Base-by-base conservation (phyloP, 2,888 invertebrate genomes). In the Drosophila suboccidentalis region DNA sequence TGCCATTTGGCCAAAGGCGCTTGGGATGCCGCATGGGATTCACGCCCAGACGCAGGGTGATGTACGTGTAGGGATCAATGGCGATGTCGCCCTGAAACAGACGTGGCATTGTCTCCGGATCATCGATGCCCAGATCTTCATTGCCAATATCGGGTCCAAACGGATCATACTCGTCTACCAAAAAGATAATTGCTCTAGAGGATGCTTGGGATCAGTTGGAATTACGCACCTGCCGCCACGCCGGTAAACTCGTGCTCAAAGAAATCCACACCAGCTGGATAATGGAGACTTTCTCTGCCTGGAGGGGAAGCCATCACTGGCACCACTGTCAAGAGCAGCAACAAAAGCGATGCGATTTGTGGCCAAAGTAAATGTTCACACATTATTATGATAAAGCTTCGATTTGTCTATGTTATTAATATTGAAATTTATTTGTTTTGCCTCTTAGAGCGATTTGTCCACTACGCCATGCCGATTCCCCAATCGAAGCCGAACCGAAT, bases 61-160 rank as follows among this genome's bases (percentile, higher is more conserved):
- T 93, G 72, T 94, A 95, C 11, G 94, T 92, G 87, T 94, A 94
- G 54, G 94, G 94, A 61, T 94, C 94, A 73, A 95, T 93, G 1
- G 95, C 95, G 93, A 95, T 95, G 77, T 95, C 95, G 3, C 95
- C 95, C 91, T 95, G 95, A 87, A 94, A 95, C 34, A 95, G 91
- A 15, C 95, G 95, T 0, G 95, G 95, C 70, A 93, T 93, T 0
- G 95, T 94, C 92, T 95, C 95, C 0, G 95, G 95, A 91, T 95
- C 95, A 78, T 94, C 93, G 9, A 82, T 73, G 22, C 84, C 75
- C 22, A 75, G 78, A 26, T 82, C 82, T 22, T 78, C 77, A 32
- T 89, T 78, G 0, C 79, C 83, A 1, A 78, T 75, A 15, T 83
- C 87, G 3, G 89, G 79, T 0, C 80, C 90, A 60, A 65, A 78